A percentile compares a stretch with the other conserved stretches of the same genome.
Evolutionary conservation across 2,888 invertebrate species (phyloP).

Genomic region (Lymantria dispar): DNA sequence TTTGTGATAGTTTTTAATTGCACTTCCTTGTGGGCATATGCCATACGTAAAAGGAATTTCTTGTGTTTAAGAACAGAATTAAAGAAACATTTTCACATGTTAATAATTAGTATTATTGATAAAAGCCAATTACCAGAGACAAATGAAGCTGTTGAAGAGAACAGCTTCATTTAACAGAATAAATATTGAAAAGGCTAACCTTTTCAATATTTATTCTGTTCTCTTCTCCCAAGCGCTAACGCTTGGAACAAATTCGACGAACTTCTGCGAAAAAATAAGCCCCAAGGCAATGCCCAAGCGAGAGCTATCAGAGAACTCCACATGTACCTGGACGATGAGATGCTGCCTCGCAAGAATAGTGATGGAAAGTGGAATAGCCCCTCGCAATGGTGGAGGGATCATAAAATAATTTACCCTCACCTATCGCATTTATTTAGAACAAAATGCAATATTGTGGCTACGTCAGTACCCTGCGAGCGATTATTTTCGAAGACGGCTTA

Average conservation of each 20-base stretch:
- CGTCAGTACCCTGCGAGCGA: conserved; percentile 12
- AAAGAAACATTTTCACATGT: conserved; percentile 5
- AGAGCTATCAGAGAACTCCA: too few relatives aligned
- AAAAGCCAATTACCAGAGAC: not conserved
- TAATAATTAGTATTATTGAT: conserved; percentile 10
- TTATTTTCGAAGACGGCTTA: conserved; percentile 9
- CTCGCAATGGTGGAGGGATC: conserved; percentile 15
- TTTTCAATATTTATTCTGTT: too few relatives aligned
- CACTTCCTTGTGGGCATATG: too few relatives aligned
- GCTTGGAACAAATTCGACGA: conserved; percentile 13
- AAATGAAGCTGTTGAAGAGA: not conserved
- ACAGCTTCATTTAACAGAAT: too few relatives aligned
- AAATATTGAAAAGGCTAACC: conserved; percentile 3
- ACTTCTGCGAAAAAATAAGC: conserved; percentile 8
- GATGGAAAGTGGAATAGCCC: conserved; percentile 12
- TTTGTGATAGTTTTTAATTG: too few relatives aligned
- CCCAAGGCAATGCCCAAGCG: conserved; percentile 14
- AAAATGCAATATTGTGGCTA: too few relatives aligned
- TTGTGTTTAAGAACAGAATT: too few relatives aligned
- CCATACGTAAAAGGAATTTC: too few relatives aligned
- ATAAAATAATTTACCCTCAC: conserved; percentile 8
- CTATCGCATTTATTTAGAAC: too few relatives aligned
- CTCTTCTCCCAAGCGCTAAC: too few relatives aligned
- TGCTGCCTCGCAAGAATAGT: conserved; percentile 3
- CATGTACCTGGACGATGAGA: conserved; percentile 7